Evolutionary conservation across 53 echinoderm and acorn worm genomes (phyloP).

Genomic region (Hippasteria phrygiana): DNA sequence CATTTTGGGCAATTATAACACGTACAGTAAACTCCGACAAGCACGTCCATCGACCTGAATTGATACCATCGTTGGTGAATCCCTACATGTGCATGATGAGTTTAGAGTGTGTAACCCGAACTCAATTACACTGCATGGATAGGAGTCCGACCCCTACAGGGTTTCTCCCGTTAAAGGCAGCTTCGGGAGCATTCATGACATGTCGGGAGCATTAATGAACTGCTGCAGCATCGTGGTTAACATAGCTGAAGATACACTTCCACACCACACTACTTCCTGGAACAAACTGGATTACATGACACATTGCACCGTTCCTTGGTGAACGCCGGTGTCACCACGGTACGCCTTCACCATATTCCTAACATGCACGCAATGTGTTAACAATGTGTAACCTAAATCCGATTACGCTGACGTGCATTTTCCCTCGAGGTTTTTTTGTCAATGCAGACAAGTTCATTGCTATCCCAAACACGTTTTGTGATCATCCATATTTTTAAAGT

Average conservation of each 20-base stretch:
- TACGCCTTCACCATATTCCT: neutral
- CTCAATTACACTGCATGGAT: neutral
- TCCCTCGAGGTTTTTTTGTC: neutral
- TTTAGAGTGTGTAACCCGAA: conserved; percentile 23
- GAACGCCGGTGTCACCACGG: neutral
- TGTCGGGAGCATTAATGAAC: neutral
- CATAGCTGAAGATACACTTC: neutral
- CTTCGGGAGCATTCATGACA: neutral
- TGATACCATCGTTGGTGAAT: too few relatives aligned
- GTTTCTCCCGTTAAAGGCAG: neutral
- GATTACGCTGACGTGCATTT: neutral
- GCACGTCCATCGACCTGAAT: too few relatives aligned
- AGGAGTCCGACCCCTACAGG: neutral
- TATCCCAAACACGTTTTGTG: neutral
- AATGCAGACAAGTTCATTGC: neutral
- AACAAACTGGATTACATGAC: neutral
- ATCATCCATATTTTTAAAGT: neutral
- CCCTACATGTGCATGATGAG: neutral
- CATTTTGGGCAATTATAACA: neutral
- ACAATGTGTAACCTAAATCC: neutral
- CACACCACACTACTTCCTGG: neutral
- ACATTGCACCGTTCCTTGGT: neutral
- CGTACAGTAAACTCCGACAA: neutral
- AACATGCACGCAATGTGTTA: neutral
- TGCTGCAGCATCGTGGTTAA: neutral